Evolutionary conservation across 2,888 invertebrate species (phyloP).

Genomic region (Xanthorhoe designata): DNA sequence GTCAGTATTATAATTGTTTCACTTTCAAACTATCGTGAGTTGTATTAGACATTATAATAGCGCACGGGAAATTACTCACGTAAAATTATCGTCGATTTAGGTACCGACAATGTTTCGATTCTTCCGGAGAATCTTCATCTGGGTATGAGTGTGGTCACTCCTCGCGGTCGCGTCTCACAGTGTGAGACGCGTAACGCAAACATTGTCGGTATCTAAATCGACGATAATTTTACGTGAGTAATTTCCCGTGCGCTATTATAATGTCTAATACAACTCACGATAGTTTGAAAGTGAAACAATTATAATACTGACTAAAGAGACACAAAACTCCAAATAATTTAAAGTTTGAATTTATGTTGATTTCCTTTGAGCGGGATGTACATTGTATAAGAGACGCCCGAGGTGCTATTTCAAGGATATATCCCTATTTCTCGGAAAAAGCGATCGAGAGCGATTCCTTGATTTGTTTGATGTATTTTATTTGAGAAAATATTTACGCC

Average conservation of each 20-base stretch:
- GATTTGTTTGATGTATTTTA: slow-evolving; percentile 9
- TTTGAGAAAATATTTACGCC: slow-evolving; percentile 3
- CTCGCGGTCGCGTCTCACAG: too few relatives aligned
- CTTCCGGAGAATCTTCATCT: too few relatives aligned
- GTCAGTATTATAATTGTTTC: neutral
- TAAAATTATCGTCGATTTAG: too few relatives aligned
- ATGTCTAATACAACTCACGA: too few relatives aligned
- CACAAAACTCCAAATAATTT: neutral
- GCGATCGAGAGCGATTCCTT: slow-evolving; percentile 7
- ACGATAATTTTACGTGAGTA: too few relatives aligned
- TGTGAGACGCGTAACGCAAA: too few relatives aligned
- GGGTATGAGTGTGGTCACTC: too few relatives aligned
- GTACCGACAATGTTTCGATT: too few relatives aligned
- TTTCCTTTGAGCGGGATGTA: neutral
- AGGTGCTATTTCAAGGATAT: neutral
- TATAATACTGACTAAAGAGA: neutral
- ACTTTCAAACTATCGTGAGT: neutral
- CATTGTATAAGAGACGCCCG: neutral
- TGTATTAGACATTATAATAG: too few relatives aligned
- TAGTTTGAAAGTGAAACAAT: neutral
- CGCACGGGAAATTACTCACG: too few relatives aligned
- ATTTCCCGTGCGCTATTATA: too few relatives aligned
- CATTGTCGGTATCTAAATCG: too few relatives aligned
- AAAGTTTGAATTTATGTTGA: neutral
- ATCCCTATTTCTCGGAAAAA: neutral